These are phyloP conservation scores for Aurelia aurita complex sp. Pacific DNA, from an alignment of 30 jellyfish, hydroid and myxozoan genomes.

Conservation along the genomic window DNA sequence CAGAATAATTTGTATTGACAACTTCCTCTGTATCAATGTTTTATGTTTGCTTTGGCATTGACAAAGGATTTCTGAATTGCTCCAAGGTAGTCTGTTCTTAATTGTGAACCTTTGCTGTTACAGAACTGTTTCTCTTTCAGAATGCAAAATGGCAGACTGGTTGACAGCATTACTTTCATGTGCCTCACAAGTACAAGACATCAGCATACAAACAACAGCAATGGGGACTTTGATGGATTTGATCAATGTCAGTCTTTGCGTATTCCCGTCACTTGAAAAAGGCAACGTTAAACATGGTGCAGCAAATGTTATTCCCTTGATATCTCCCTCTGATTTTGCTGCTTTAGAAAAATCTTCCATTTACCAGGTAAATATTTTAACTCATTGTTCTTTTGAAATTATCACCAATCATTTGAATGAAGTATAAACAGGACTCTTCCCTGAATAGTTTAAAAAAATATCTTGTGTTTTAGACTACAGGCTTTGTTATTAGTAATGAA, in stretches of 20 bases:
- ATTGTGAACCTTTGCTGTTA: no score
- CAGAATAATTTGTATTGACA: no score
- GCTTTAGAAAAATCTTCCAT: slow-evolving; percentile 67
- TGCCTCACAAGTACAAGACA: slow-evolving; percentile 52
- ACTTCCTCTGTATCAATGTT: no score
- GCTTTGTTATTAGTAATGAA: no score
- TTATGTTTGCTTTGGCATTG: no score
- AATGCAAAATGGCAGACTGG: slow-evolving; percentile 64
- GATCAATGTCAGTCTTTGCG: slow-evolving; percentile 82
- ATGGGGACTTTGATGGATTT: slow-evolving; percentile 85
- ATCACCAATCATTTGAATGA: no score
- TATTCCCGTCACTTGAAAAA: slow-evolving; percentile 29
- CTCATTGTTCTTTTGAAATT: no score
- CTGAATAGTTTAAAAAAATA: no score
- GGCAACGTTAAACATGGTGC: slow-evolving; percentile 14
- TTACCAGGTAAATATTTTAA: slow-evolving; percentile 45
- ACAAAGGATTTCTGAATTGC: no score
- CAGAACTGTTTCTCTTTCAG: slow-evolving; percentile 1
- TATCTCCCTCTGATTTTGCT: slow-evolving; percentile 50
- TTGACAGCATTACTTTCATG: slow-evolving; percentile 63
- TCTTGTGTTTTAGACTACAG: no score
- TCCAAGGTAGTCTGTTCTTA: no score
- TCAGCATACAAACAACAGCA: slow-evolving; percentile 79
- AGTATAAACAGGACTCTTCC: no score
- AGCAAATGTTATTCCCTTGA: slow-evolving; percentile 78